Conservation (phyloP, 2,113 vertebrate genomes). For the Grallaria varia region DNA sequence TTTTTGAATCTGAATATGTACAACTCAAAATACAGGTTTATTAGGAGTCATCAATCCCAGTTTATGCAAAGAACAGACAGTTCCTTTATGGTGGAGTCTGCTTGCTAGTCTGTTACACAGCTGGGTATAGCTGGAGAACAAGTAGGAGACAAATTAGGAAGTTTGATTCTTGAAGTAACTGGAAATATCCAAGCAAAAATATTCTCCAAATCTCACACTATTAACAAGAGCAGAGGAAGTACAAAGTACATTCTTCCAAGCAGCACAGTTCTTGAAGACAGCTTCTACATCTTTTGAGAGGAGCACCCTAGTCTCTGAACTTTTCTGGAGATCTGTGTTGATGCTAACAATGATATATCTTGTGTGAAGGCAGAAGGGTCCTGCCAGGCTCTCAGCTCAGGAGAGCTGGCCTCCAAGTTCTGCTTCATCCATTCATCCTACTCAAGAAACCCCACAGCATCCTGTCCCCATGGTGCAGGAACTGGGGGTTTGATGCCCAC, state of each 20-base stretch:
- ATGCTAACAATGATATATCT: accelerated
- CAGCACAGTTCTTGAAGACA: neutral
- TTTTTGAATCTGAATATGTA: neutral
- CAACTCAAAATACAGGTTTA: constrained; percentile 36
- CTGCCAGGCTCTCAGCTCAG: neutral
- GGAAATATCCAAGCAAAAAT: constrained; percentile 2
- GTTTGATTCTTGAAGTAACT: neutral
- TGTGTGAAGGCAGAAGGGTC: neutral
- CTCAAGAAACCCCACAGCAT: neutral
- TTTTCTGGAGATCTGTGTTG: neutral
- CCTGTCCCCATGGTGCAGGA: accelerated
- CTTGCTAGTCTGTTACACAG: constrained; percentile 35
- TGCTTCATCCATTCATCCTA: neutral
- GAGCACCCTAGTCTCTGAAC: neutral
- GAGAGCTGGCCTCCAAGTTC: neutral
- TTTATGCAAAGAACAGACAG: constrained; percentile 45
- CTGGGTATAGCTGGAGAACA: constrained; percentile 6
- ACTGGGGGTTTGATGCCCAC: neutral
- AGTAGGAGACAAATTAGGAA: neutral
- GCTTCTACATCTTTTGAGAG: neutral
- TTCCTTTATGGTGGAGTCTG: constrained; percentile 5
- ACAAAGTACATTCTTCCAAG: neutral
- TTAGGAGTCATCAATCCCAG: constrained; percentile 34
- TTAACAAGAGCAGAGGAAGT: neutral
- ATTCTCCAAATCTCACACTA: neutral